Evolutionary conservation across 2,888 invertebrate species (phyloP), one percentile per base, ranked within the genome.

Genomic region (Matsumyia berberina): DNA sequence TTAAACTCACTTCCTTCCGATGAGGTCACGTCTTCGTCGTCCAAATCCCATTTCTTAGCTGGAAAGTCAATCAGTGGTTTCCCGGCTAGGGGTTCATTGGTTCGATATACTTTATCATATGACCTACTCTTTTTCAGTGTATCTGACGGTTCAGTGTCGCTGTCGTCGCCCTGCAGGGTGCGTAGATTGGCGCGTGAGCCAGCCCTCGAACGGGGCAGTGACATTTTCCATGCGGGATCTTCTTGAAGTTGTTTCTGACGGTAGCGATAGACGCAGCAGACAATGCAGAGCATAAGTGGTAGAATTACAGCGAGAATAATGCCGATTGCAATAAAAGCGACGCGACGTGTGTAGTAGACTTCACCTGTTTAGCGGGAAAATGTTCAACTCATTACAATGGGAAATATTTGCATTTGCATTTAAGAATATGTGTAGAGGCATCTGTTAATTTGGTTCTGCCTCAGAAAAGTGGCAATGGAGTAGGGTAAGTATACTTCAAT

Each of bases 71-170:
- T 93, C 85, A 95, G 93, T 44, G 97, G 96, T 89, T 94, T 94
- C 67, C 93, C 93, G 79, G 92, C 91, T 87, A 97, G 92, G 64
- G 97, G 97, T 92, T 97, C 97, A 89, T 96, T 93, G 8, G 97
- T 97, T 87, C 95, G 94, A 91, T 97, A 97, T 64, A 95, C 94
- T 91, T 94, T 95, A 89, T 97, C 97, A 90, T 97, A 97, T 87
- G 93, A 94, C 87, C 95, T 93, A 88, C 94, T 94, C 90, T 95
- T 95, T 92, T 94, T 95, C 80, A 91, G 85, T 53, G 93, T 92
- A 62, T 93, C 92, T 88, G 93, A 93, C 87, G 93, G 93, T 83
- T 94, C 93, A 57, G 91, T 90, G 87, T 91, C 91, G 89, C 93
- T 93, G 87, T 91, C 93, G 3, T 94, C 94, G n/a, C 88, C 89